Evolutionary conservation across 2,113 vertebrate species (phyloP).

Genomic region (Psittacula cyanocephala): DNA sequence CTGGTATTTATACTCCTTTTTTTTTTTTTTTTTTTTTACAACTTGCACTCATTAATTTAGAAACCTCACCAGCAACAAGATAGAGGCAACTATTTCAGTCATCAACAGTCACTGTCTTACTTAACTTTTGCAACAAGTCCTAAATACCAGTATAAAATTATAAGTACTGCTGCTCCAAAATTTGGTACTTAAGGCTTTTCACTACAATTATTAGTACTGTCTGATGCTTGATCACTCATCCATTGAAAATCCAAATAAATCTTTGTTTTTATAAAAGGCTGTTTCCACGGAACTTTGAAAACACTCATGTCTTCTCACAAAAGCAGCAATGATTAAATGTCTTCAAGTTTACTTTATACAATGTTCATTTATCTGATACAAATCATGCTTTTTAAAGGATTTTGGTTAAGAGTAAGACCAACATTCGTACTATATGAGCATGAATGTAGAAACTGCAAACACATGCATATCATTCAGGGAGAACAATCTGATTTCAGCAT

Average conservation of each 20-base stretch:
- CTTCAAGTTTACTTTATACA: not conserved
- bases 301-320: not conserved
- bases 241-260: conserved; percentile 47
- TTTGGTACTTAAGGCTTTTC: conserved; percentile 78
- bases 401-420: conserved; percentile 35
- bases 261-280: conserved; percentile 57
- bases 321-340: conserved; percentile 10
- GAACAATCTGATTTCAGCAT: conserved; percentile 37
- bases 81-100: conserved; percentile 47
- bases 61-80: conserved; percentile 42
- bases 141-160: conserved; percentile 65
- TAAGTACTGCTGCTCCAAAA: conserved; percentile 68
- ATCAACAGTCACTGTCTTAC: conserved; percentile 57
- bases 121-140: conserved; percentile 68
- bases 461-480: conserved; percentile 45
- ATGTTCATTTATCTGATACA: conserved; percentile 11
- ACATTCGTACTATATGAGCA: conserved; percentile 29
- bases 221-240: conserved; percentile 5
- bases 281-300: conserved; percentile 67
- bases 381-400: conserved; percentile 65
- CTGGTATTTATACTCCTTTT: too few species aligned
- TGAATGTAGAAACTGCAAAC: conserved; percentile 44
- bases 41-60: conserved; percentile 52
- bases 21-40: conserved; percentile 33
- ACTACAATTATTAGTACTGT: conserved; percentile 69